Percentiles rank a stretch among this genome's conserved stretches.
Conservation (phyloP, 2,888 invertebrate species). For the Brenthis daphne region DNA sequence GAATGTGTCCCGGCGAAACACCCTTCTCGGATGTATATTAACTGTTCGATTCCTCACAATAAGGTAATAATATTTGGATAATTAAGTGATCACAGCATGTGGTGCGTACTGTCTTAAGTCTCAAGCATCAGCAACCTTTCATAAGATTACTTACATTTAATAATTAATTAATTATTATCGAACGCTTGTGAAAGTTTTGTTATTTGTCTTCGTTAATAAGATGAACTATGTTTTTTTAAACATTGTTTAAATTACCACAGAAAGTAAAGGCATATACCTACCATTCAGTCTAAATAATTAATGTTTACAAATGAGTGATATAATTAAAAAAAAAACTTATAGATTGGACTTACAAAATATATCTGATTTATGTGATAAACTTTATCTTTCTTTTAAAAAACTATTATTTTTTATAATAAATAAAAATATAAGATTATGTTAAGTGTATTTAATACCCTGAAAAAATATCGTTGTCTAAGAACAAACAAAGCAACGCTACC, state of each 20-base stretch:
- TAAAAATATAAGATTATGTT: no score
- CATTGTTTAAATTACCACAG: no score
- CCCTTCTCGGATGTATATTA: conserved; percentile 83
- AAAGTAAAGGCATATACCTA: no score
- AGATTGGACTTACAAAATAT: no score
- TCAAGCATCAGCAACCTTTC: not conserved
- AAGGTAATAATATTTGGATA: conserved; percentile 76
- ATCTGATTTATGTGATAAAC: no score
- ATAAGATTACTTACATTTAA: conserved; percentile 3
- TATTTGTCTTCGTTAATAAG: not conserved
- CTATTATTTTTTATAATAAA: no score
- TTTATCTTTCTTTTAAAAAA: no score
- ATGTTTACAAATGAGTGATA: no score
- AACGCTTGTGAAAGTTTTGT: not conserved
- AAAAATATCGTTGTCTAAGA: not conserved
- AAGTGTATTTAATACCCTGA: not conserved
- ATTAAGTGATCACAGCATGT: conserved; percentile 41
- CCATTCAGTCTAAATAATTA: no score
- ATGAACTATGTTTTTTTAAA: no score
- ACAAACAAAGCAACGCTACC: conserved; percentile 49
- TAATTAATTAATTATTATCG: not conserved
- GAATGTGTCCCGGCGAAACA: conserved; percentile 81
- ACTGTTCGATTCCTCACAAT: conserved; percentile 83
- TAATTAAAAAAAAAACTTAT: no score
- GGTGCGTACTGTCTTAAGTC: conserved; percentile 4